Base-by-base conservation (phyloP, 2,888 invertebrate genomes). In the Drosophila emarginata region DNA sequence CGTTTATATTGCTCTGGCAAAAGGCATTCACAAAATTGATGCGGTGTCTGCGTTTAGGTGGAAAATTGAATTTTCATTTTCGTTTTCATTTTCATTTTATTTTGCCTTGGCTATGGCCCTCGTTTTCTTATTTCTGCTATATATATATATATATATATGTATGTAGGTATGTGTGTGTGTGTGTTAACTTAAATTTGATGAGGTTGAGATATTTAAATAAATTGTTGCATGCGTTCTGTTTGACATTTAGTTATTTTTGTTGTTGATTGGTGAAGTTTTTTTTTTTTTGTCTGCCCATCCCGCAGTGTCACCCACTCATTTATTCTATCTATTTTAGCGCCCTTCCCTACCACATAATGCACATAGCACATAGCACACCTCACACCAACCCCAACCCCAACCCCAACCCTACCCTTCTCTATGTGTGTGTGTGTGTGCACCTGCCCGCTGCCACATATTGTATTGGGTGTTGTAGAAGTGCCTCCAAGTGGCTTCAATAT, bases 1-100 rank as follows among this genome's bases (percentile, higher is more conserved):
- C 90, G 88, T 80, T 88, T 80, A 81, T 86, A 85, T 87, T 81
- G 79, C 74, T 78, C 67, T 62, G 67, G 45, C 45, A 79, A 76
- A 75, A 80, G 70, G 86, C 79, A 84, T 84, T 87, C 82, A 77
- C 75, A 88, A 77, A 89, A 89, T 89, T 82, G 90, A 90, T 89
- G 89, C 82, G 89, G 82, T 89, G 89, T 86, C 79, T 89, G 86
- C 80, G 81, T 80, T 90, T 89, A 79, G 87, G 80, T 84, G 76
- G 83, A 89, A 88, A 90, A 88, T 89, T 88, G 79, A 90, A 90
- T 88, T 88, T 87, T 80, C 76, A 78, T 56, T 66, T 77, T 87
- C 79, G 74, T 78, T 78, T 87, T 80, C 79, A 68, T 69, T 76
- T 77, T 61, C 69, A 50, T 59, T 71, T 64, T 51, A 53, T 40